Evolutionary conservation across 1,140 invertebrate genomes (phyloP).

Genomic region (Bombus breviceps): DNA sequence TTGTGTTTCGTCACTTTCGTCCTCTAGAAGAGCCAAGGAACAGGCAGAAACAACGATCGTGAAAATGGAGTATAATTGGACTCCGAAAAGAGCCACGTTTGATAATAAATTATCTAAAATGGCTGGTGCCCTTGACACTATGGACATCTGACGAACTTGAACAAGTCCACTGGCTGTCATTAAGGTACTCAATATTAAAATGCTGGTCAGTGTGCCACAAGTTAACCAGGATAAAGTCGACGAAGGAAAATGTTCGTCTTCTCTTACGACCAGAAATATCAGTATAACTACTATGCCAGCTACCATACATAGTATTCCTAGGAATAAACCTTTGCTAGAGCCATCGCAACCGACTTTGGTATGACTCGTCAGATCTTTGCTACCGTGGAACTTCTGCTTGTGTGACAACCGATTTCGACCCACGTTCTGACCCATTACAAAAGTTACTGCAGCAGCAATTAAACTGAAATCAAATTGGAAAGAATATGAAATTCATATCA

Average conservation of each 20-base stretch:
- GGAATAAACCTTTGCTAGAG: conserved; percentile 85
- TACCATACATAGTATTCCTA: conserved; percentile 85
- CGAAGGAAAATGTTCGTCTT: conserved; percentile 83
- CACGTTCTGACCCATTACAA: conserved; percentile 85
- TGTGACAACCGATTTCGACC: conserved; percentile 77
- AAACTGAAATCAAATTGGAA: conserved; percentile 76
- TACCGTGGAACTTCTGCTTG: conserved; percentile 77
- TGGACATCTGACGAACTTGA: conserved; percentile 82
- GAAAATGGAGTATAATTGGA: conserved; percentile 85
- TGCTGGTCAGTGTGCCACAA: conserved; percentile 80
- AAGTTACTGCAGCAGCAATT: conserved; percentile 86
- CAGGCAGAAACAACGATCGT: conserved; percentile 82
- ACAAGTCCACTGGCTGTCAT: conserved; percentile 79
- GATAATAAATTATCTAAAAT: conserved; percentile 82
- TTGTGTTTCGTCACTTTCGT: conserved; percentile 44
- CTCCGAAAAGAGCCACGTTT: conserved; percentile 84
- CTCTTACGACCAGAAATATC: conserved; percentile 86
- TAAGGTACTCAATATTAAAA: conserved; percentile 76
- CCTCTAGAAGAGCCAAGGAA: conserved; percentile 68
- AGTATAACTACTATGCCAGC: conserved; percentile 85
- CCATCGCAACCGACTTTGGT: conserved; percentile 83
- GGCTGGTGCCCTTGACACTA: conserved; percentile 77
- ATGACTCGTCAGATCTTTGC: conserved; percentile 72
- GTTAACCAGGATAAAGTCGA: conserved; percentile 81
- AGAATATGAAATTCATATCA: background rate